Conservation (phyloP, 2,888 invertebrate genomes). For the Ligdia adustata region DNA sequence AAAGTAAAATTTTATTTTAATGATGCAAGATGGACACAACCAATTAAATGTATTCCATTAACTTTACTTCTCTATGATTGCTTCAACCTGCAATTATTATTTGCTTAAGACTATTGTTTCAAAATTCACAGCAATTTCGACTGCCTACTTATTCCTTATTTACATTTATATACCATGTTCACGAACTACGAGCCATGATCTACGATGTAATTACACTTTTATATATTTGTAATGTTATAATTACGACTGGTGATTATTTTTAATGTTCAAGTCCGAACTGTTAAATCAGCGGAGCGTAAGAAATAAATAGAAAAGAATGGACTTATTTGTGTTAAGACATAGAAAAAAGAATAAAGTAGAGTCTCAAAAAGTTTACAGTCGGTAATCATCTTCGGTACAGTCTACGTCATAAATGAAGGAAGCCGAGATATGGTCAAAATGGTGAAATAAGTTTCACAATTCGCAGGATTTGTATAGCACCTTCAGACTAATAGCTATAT, state of each 20-base stretch:
- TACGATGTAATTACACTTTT: slow-evolving; percentile 26
- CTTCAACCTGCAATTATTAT: too few species aligned
- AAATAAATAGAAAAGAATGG: slow-evolving; percentile 50
- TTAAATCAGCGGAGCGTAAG: slow-evolving; percentile 50
- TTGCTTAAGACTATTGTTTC: not conserved
- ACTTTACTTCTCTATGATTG: too few species aligned
- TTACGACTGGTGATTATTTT: slow-evolving; percentile 41
- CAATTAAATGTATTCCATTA: too few species aligned
- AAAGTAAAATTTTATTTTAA: too few species aligned
- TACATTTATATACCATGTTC: slow-evolving; percentile 39
- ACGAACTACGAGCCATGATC: slow-evolving; percentile 40
- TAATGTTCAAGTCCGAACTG: slow-evolving; percentile 40
- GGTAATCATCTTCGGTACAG: slow-evolving; percentile 5
- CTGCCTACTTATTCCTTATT: slow-evolving; percentile 33
- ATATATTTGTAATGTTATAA: slow-evolving; percentile 21
- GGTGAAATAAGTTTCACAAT: not conserved
- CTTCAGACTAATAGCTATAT: too few species aligned
- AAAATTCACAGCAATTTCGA: slow-evolving; percentile 3
- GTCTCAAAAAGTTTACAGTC: slow-evolving; percentile 8
- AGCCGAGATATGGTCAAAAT: not conserved
- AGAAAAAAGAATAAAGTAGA: slow-evolving; percentile 13
- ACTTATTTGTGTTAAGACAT: slow-evolving; percentile 47
- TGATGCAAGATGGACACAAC: too few species aligned
- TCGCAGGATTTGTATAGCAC: too few species aligned
- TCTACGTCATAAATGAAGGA: slow-evolving; percentile 2